These are phyloP conservation scores for Menura novaehollandiae DNA, from an alignment of 2,113 vertebrate genomes.

Conservation along the genomic window DNA sequence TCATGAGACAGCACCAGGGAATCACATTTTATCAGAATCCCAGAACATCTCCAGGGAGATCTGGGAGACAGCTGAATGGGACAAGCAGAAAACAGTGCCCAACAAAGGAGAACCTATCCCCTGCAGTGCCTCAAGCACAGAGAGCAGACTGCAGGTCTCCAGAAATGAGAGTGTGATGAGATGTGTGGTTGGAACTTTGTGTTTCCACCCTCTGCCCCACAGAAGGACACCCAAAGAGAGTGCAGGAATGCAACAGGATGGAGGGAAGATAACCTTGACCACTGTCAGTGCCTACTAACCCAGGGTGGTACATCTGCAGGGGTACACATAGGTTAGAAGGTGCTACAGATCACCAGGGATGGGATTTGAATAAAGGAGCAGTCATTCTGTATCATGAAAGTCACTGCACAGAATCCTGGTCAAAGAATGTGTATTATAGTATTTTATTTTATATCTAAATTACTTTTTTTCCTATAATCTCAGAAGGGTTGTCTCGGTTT, in stretches of 20 bases:
- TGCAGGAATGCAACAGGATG: not conserved
- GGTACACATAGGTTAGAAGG: not conserved
- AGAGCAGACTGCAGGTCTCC: not conserved
- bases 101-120: not conserved
- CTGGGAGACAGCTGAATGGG: not conserved
- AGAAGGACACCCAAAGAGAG: not conserved
- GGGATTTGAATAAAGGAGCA: not conserved
- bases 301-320: rapidly evolving
- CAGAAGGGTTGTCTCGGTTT: no score
- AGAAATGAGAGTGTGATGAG: not conserved
- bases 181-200: not conserved
- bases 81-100: not conserved
- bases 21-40: not conserved
- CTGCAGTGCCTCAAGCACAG: not conserved
- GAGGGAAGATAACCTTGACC: not conserved
- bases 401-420: not conserved
- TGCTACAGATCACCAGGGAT: not conserved
- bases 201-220: rapidly evolving
- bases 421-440: not conserved
- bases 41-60: not conserved
- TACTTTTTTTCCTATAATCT: not conserved
- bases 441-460: not conserved
- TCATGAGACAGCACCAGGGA: not conserved
- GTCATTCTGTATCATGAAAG: not conserved
- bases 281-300: not conserved